phyloP scores from a whole-genome alignment of 2,113 vertebrate genomes.

The Thunnus maccoyii region DNA sequence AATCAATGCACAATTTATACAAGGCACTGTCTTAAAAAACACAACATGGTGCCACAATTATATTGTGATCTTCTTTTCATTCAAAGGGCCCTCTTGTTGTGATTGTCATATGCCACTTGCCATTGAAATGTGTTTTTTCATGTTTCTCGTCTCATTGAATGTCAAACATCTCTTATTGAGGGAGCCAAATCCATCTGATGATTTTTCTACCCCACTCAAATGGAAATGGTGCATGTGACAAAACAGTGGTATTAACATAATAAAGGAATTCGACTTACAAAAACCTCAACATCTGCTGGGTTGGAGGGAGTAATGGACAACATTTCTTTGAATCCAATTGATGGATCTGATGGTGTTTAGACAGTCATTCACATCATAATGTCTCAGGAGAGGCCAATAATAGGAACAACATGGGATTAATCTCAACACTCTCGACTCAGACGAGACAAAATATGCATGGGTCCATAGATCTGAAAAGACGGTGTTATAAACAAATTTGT shows the following conservation, averaged over 20 bases:
- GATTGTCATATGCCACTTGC: constrained; percentile 84
- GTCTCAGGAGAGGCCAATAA: constrained; percentile 85
- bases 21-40: constrained; percentile 70
- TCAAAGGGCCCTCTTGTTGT: constrained; percentile 74
- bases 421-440: constrained; percentile 74
- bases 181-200: constrained; percentile 82
- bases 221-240: constrained; percentile 82
- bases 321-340: constrained; percentile 85
- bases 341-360: constrained; percentile 83
- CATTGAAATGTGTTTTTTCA: constrained; percentile 78
- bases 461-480: constrained; percentile 64
- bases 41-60: constrained; percentile 62
- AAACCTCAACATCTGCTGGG: constrained; percentile 84
- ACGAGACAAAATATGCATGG: constrained; percentile 79
- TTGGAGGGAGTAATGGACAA: constrained; percentile 82
- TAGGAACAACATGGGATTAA: constrained; percentile 84
- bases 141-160: constrained; percentile 81
- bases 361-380: constrained; percentile 81
- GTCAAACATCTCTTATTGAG: constrained; percentile 82
- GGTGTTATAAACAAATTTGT: constrained; percentile 72
- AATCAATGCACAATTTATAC: constrained; percentile 73
- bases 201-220: constrained; percentile 81
- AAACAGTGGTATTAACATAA: constrained; percentile 84
- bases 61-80: constrained; percentile 74
- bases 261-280: constrained; percentile 84